phyloP scores from a whole-genome alignment of 2,113 vertebrate genomes.

The Ahaetulla prasina region DNA sequence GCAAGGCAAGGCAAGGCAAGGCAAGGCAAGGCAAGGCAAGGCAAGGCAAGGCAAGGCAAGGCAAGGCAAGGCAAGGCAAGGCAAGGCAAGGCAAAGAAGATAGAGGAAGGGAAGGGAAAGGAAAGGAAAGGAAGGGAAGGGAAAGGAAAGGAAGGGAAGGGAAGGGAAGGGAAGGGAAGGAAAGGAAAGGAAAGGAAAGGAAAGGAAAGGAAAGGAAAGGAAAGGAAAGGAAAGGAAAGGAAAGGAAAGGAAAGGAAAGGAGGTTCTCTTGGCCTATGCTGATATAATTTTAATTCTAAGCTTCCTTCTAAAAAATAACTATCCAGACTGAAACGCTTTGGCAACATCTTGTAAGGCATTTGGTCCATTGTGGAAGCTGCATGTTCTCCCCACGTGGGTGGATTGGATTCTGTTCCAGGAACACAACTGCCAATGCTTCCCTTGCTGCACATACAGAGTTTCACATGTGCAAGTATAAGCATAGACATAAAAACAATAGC shows the following conservation, averaged over 20 bases:
- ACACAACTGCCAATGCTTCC: neutral
- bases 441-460: neutral
- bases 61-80: too few relatives aligned
- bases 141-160: too few relatives aligned
- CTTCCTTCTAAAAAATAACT: neutral
- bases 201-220: too few relatives aligned
- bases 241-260: too few relatives aligned
- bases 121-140: too few relatives aligned
- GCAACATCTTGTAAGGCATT: neutral
- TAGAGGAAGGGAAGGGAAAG: too few relatives aligned
- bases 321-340: neutral
- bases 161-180: accelerated
- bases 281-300: neutral
- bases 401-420: neutral
- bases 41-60: too few relatives aligned
- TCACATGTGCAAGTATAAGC: neutral
- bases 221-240: too few relatives aligned
- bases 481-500: neutral
- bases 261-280: neutral
- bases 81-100: too few relatives aligned
- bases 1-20: too few relatives aligned
- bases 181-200: too few relatives aligned
- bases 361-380: neutral
- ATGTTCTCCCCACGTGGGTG: neutral
- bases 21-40: too few relatives aligned